Evolutionary conservation across 2,797 vertebrate species (phyloP), one percentile per base, ranked within the genome.

Genomic region (Lithobates pipiens): DNA sequence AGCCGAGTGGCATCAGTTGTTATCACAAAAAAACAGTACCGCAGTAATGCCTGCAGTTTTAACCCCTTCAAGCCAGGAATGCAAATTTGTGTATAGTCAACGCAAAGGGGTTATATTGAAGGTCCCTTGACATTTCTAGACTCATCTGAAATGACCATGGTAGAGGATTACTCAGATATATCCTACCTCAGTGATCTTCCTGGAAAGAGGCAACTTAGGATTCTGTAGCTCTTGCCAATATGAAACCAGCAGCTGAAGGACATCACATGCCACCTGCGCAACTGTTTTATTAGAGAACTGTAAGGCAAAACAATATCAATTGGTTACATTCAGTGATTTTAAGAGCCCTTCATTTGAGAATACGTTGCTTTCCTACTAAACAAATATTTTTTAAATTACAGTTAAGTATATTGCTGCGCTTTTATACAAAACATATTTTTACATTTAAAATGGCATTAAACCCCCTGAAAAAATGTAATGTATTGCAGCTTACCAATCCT

Each of bases 251-350:
- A 99, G 93, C 86, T 99, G 97, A 90, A 99, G 97, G 76, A 97
- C 91, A 77, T 99, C 97, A 89, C 97, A 99, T 76, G 98, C 97
- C 76, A 96, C 95, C 84, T 98, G 98, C 89, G 98, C 97, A 88
- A 99, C 96, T 3, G 93, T 90, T 91, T 99, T 99, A 93, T 98
- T 99, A 85, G 95, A 93, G 94, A 99, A 97, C 97, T 99, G 88
- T 10, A 92, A 89, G 88, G 15, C 85, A 80, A 69, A 68, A n/a
- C 78, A 88, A 89, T 5, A 36, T 18, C 16, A 54, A 18, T 27
- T 1, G 1, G 46, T 23, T 11, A 42, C 16, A 61, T 16, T 54
- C 6, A n/a, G 4, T 23, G 54, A 61, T 61, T 61, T 61, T 9
- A 61, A 23, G 5, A 57, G 21, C 13, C 1, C 21, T 5, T 57